Base-by-base conservation (phyloP, 2,888 invertebrate genomes). In the Caenorhabditis sp. region DNA sequence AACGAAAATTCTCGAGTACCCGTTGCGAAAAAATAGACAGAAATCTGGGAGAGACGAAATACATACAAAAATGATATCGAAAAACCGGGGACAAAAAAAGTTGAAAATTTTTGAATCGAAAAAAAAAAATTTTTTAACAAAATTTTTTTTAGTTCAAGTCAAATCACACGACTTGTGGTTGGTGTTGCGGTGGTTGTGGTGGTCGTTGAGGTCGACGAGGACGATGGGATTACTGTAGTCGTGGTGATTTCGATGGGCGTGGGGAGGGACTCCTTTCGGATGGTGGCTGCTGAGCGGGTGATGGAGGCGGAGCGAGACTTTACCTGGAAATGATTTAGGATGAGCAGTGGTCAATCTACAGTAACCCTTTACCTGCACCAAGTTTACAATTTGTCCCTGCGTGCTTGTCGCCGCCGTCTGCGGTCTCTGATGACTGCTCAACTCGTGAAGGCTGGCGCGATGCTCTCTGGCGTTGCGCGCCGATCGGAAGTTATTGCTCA, bases 321-420 rank as follows among this genome's bases (percentile, higher is more conserved):
- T 12, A 84, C 84, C 84, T 84, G 68, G 12, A 80, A 75, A 35
- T 19, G 31, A n/a, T n/a, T n/a, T n/a, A n/a, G n/a, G n/a, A n/a
- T n/a, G n/a, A n/a, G n/a, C n/a, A n/a, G n/a, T n/a, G 31, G 31
- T 6, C 8, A 35, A 35, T 35, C n/a, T 35, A 35, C 31, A 35
- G 31, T 8, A 35, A 35, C 8, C 31, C 31, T 35, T 38, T 19
- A 72, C 87, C 83, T 87, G 87, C 22, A 87, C 85, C 44, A 87
- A 77, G 41, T 87, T 87, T 12, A 87, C 85, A 64, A 87, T 80
- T n/a, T 85, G 87, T n/a, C 85, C 85, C 14, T 64, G 76, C 44
- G 76, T 35, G 19, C 41, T 49, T n/a, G 31, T 47, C 12, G 41
- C 12, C 2, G 61, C 47, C 7, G 58, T 44, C n/a, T 14, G 26